phyloP scores from a whole-genome alignment of 2,888 invertebrate genomes.

The Rhingia rostrata region DNA sequence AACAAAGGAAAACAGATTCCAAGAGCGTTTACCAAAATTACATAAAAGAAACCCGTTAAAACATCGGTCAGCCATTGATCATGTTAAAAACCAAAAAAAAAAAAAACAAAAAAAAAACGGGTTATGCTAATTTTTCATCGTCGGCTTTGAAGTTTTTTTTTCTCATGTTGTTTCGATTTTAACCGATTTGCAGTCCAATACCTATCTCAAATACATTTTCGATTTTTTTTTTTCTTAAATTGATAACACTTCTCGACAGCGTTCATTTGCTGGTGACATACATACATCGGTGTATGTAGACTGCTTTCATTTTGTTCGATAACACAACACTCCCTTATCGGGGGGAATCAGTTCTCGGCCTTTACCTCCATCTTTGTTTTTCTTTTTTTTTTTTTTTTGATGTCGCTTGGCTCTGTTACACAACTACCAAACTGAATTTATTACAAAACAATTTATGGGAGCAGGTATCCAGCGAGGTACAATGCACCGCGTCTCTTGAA shows the following conservation, averaged over 20 bases:
- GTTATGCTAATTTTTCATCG: slow-evolving; percentile 46
- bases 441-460: slow-evolving; percentile 4
- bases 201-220: slow-evolving; percentile 1
- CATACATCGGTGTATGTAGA: neutral
- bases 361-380: slow-evolving; percentile 11
- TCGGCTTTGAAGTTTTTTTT: neutral
- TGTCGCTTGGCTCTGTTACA: slow-evolving; percentile 11
- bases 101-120: slow-evolving; percentile 21
- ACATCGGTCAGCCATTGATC: slow-evolving; percentile 51
- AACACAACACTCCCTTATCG: slow-evolving; percentile 42
- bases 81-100: slow-evolving; percentile 14
- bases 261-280: slow-evolving; percentile 25
- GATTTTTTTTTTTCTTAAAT: slow-evolving; percentile 2
- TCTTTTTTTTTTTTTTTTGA: too few species aligned
- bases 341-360: slow-evolving; percentile 20
- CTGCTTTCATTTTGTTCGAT: slow-evolving; percentile 23
- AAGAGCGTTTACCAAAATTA: slow-evolving; percentile 28
- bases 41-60: slow-evolving; percentile 52
- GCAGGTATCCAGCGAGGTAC: neutral
- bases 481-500: slow-evolving; percentile 3
- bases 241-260: slow-evolving; percentile 52
- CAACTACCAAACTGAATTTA: slow-evolving; percentile 10
- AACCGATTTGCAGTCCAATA: slow-evolving; percentile 36
- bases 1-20: neutral
- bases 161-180: slow-evolving; percentile 22